A percentile compares a stretch with the other conserved stretches of the same genome.
These are phyloP conservation scores for Morus bassanus DNA, from an alignment of 2,797 vertebrate species.

Conservation along the genomic window DNA sequence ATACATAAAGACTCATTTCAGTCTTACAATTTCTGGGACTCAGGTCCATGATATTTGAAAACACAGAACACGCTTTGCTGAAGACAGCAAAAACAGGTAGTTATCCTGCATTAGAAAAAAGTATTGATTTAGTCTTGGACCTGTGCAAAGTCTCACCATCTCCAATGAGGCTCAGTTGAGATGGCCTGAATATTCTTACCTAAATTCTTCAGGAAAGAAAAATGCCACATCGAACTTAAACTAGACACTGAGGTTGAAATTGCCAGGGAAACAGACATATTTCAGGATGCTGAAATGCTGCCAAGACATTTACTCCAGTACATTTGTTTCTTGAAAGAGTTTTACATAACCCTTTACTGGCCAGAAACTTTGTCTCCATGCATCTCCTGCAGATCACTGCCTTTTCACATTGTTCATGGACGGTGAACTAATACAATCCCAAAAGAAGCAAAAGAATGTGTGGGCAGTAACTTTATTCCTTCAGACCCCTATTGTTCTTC, in stretches of 20 bases:
- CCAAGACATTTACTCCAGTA: neutral
- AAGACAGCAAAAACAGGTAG: neutral
- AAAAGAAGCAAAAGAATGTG: accelerated
- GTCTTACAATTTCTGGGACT: neutral
- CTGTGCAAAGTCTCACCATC: neutral
- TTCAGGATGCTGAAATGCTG: conserved; percentile 4
- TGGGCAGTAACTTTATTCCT: neutral
- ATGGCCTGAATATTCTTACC: neutral
- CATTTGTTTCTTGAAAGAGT: neutral
- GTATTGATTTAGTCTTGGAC: neutral
- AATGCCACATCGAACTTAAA: neutral
- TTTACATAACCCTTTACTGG: neutral
- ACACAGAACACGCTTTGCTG: accelerated
- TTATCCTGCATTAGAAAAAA: neutral
- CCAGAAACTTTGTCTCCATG: neutral
- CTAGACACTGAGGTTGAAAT: neutral
- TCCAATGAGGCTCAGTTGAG: neutral
- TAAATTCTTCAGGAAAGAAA: neutral
- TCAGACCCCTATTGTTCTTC: neutral
- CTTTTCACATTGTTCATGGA: neutral
- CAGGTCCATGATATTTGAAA: neutral
- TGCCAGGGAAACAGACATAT: neutral
- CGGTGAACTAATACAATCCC: neutral
- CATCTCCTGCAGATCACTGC: neutral
- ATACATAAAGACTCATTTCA: neutral